These are phyloP conservation scores for Punctoribates punctum DNA, from an alignment of 2,888 invertebrate species.

Conservation along the genomic window DNA sequence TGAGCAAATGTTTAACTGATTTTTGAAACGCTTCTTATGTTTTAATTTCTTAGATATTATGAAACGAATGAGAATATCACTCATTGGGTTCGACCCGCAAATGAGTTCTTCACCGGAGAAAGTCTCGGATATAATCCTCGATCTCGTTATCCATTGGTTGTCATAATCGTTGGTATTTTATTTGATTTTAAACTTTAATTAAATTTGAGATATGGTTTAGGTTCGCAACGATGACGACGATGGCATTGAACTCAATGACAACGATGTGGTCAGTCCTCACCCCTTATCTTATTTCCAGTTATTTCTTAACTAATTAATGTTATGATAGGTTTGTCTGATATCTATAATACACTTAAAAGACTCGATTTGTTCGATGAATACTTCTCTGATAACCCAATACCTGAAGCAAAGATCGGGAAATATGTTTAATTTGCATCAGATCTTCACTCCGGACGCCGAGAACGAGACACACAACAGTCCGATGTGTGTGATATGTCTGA, in stretches of 20 bases:
- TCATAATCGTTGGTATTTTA: slow-evolving; percentile 58
- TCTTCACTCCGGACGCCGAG: slow-evolving; percentile 38
- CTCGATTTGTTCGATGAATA: slow-evolving; percentile 71
- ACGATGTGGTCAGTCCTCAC: slow-evolving; percentile 42
- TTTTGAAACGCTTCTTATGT: background rate
- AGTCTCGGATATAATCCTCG: slow-evolving; percentile 60
- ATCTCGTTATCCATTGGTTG: slow-evolving; percentile 71
- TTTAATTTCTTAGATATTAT: slow-evolving; percentile 27
- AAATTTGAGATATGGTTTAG: background rate
- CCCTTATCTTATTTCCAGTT: slow-evolving; percentile 52
- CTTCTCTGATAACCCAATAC: slow-evolving; percentile 77
- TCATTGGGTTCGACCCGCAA: slow-evolving; percentile 37
- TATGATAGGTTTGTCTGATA: slow-evolving; percentile 63
- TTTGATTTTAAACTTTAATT: background rate
- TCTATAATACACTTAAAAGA: slow-evolving; percentile 79
- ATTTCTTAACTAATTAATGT: slow-evolving; percentile 40
- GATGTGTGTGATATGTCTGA: slow-evolving; percentile 76
- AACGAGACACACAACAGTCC: slow-evolving; percentile 2
- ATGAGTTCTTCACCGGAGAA: slow-evolving; percentile 21
- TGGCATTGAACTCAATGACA: slow-evolving; percentile 35
- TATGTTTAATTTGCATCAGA: slow-evolving; percentile 39
- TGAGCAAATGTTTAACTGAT: background rate
- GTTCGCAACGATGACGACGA: slow-evolving; percentile 38
- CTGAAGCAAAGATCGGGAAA: slow-evolving; percentile 73
- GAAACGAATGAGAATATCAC: slow-evolving; percentile 33